Evolutionary conservation across 1,140 invertebrate species (phyloP).

Genomic region (Leptonema lineaticorne): DNA sequence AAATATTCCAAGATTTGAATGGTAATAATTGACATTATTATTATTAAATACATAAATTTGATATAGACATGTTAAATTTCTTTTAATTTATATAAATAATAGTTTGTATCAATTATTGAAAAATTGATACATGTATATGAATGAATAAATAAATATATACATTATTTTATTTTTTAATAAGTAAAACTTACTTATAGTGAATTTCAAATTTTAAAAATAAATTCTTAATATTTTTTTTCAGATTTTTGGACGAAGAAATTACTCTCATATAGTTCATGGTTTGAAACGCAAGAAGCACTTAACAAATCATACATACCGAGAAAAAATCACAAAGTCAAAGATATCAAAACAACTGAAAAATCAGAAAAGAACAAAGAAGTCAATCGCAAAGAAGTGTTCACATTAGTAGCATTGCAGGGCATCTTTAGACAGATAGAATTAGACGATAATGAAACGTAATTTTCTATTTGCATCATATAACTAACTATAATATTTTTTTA

Average conservation of each 20-base stretch:
- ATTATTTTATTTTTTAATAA: too few species aligned
- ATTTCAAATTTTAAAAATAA: too few species aligned
- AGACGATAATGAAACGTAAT: slow-evolving; percentile 13
- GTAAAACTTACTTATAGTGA: too few species aligned
- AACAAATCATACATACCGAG: slow-evolving; percentile 28
- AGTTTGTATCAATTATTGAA: too few species aligned
- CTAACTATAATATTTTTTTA: neutral
- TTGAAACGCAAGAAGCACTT: slow-evolving; percentile 29
- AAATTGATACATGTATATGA: neutral
- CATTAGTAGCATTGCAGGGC: slow-evolving; percentile 30
- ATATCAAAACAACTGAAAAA: slow-evolving; percentile 16
- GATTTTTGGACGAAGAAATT: slow-evolving; percentile 37
- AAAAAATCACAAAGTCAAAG: slow-evolving; percentile 22
- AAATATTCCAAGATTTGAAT: slow-evolving; percentile 36
- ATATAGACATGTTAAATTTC: too few species aligned
- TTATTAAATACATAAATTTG: neutral
- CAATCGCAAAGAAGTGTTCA: slow-evolving; percentile 33
- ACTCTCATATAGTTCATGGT: slow-evolving; percentile 33
- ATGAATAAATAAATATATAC: too few species aligned
- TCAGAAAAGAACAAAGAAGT: slow-evolving; percentile 18
- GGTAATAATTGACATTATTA: slow-evolving; percentile 21
- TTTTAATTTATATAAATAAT: too few species aligned
- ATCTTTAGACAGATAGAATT: slow-evolving; percentile 33
- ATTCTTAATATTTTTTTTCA: slow-evolving; percentile 20
- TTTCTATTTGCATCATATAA: too few species aligned